phyloP scores from a whole-genome alignment of 2,888 invertebrate genomes.

The Icerya purchasi region DNA sequence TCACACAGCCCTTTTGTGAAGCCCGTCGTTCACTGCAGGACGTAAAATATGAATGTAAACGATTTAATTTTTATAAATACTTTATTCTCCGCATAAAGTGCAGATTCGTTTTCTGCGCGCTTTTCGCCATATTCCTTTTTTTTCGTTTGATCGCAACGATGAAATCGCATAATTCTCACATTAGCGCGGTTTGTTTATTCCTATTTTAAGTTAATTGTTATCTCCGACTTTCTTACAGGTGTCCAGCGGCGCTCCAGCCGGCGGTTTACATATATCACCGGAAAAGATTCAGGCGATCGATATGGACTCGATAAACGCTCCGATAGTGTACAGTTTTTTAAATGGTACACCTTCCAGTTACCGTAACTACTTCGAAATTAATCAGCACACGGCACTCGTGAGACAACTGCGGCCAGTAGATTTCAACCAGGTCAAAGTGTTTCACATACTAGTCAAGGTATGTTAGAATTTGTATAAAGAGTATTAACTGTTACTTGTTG shows the following conservation, averaged over 20 bases:
- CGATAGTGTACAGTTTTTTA: conserved; percentile 59
- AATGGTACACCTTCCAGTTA: conserved; percentile 59
- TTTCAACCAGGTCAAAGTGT: conserved; percentile 48
- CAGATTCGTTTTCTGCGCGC: too few relatives aligned
- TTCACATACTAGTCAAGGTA: conserved; percentile 61
- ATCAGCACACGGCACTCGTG: conserved; percentile 55
- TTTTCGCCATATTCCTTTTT: too few relatives aligned
- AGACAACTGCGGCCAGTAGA: conserved; percentile 62
- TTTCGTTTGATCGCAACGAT: too few relatives aligned
- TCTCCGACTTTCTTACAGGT: too few relatives aligned
- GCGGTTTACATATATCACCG: conserved; percentile 59
- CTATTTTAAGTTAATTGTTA: too few relatives aligned
- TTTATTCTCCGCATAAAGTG: too few relatives aligned
- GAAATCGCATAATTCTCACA: too few relatives aligned
- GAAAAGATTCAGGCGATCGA: conserved; percentile 79
- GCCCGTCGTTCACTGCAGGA: too few relatives aligned
- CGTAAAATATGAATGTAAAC: too few relatives aligned
- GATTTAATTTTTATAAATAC: too few relatives aligned
- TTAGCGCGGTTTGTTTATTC: too few relatives aligned
- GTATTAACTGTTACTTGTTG: neutral
- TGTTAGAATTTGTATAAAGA: conserved; percentile 14
- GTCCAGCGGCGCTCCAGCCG: conserved; percentile 59
- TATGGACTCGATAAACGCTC: conserved; percentile 66
- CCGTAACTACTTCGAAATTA: conserved; percentile 60
- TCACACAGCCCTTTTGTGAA: too few relatives aligned